Percentiles rank a stretch among this genome's conserved stretches.
These are phyloP conservation scores for Caenorhabditis inopinata DNA, from an alignment of 1,140 invertebrate species.

Conservation along the genomic window DNA sequence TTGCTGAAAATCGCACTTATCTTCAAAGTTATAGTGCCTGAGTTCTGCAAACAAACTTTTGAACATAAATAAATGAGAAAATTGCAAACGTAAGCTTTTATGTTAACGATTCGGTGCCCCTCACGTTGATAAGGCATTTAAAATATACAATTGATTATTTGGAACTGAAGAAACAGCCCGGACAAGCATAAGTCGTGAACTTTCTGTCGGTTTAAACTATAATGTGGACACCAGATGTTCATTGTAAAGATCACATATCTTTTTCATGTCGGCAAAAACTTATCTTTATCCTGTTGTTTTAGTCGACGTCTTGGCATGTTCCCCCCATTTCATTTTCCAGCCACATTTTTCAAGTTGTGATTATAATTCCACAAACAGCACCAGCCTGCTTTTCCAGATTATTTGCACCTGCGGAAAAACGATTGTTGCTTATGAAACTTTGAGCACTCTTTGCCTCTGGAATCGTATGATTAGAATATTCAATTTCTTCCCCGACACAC, in stretches of 20 bases:
- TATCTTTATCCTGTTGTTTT: too few species aligned
- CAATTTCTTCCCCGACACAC: background rate
- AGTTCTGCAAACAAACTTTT: background rate
- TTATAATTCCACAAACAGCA: background rate
- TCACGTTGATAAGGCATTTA: background rate
- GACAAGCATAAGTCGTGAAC: background rate
- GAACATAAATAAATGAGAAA: background rate
- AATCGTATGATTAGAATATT: constrained; percentile 35
- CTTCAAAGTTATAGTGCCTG: too few species aligned
- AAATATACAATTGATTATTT: background rate
- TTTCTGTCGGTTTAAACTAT: too few species aligned
- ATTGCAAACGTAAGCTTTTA: background rate
- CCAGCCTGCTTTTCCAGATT: too few species aligned
- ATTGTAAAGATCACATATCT: background rate
- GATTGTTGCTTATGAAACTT: background rate
- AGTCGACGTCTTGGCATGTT: too few species aligned
- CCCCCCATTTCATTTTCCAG: too few species aligned
- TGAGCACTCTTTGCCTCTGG: background rate
- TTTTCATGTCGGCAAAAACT: background rate
- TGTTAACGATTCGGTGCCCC: background rate
- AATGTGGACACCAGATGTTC: background rate
- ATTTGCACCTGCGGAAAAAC: background rate
- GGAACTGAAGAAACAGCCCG: background rate
- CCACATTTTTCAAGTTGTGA: background rate
- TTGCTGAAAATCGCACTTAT: too few species aligned